Base-by-base conservation (phyloP, 1,140 invertebrate species). In the Hycleus phaleratus region DNA sequence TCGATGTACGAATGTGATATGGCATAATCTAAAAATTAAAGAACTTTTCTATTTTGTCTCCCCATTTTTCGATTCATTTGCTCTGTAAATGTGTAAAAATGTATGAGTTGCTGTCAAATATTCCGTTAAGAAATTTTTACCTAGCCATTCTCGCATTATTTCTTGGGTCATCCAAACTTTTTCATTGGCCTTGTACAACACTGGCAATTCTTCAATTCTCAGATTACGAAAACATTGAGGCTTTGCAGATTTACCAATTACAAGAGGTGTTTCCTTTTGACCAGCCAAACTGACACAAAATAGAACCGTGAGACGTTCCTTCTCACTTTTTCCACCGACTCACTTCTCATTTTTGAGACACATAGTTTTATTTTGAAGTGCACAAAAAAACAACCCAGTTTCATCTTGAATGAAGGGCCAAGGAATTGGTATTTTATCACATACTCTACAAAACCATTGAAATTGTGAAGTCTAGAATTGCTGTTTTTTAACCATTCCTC, bases 231-330 rank as follows among this genome's bases (percentile, higher is more conserved):
- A 59, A 9, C 49, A 42, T 38, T 48, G 25, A 9, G 54, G 47
- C 25, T 38, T 45, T 9, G 45, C 38, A 10, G 58, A 26, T 38
- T 63, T 65, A 2, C 39, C 61, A 10, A 52, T 53, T 3, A 50
- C 26, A 8, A 65, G 11, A 24, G 54, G 12, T 46, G 49, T 46
- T 63, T 46, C 51, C 38, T 59, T 47, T 26, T 57, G 12, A 12
- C 49, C 58, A 11, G 40, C 54, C 58, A 51, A 57, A 60, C 77
- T 78, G 9, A 66, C 59, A 40, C 63, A 68, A 5, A 75, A 60
- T 48, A 78, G 50, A 38, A 77, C 63, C 5, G 73, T 78, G 2
- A 78, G 39, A 54, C 75, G 61, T 47, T 72, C 69, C 64, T 78
- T 77, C 5, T 59, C 67, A 47, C 68, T 42, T 68, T 79, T 75